Conservation (phyloP, 1,140 invertebrate species). For the Calephelis virginiensis region DNA sequence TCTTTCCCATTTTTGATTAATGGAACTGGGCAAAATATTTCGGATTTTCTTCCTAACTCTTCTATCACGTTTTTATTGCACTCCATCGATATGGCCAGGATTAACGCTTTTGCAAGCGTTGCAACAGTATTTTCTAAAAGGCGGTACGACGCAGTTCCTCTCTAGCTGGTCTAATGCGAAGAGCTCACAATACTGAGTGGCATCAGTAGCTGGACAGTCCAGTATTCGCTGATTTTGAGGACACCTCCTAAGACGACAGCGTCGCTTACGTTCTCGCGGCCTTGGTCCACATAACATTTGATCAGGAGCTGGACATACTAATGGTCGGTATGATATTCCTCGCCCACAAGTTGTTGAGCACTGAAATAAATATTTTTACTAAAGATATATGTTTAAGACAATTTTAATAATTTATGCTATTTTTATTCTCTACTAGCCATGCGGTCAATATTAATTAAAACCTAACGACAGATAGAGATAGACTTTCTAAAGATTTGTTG, state of each 20-base stretch:
- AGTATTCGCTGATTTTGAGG: constrained; percentile 30
- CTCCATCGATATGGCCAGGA: background rate
- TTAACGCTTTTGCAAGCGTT: constrained; percentile 63
- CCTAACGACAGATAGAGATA: too few relatives aligned
- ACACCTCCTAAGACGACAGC: constrained; percentile 52
- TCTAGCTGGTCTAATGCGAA: constrained; percentile 64
- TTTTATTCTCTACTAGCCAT: too few relatives aligned
- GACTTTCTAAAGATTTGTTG: too few relatives aligned
- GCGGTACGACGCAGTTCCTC: constrained; percentile 78
- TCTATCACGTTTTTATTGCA: background rate
- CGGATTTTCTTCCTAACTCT: background rate
- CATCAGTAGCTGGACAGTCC: constrained; percentile 45
- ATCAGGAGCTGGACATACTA: constrained; percentile 81
- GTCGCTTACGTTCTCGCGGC: constrained; percentile 57
- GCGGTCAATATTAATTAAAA: background rate
- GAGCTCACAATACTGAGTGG: constrained; percentile 59
- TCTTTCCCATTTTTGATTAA: too few relatives aligned
- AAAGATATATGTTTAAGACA: background rate
- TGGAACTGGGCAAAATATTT: background rate
- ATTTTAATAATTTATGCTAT: background rate
- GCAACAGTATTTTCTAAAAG: constrained; percentile 79
- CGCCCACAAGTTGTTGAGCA: constrained; percentile 88
- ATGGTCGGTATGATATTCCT: constrained; percentile 82
- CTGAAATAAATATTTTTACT: constrained; percentile 68
- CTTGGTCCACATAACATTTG: constrained; percentile 76